A percentile compares a stretch with the other conserved stretches of the same genome.
These are phyloP conservation scores for Andricus quercusramuli DNA, from an alignment of 2,888 invertebrate species.

Conservation along the genomic window DNA sequence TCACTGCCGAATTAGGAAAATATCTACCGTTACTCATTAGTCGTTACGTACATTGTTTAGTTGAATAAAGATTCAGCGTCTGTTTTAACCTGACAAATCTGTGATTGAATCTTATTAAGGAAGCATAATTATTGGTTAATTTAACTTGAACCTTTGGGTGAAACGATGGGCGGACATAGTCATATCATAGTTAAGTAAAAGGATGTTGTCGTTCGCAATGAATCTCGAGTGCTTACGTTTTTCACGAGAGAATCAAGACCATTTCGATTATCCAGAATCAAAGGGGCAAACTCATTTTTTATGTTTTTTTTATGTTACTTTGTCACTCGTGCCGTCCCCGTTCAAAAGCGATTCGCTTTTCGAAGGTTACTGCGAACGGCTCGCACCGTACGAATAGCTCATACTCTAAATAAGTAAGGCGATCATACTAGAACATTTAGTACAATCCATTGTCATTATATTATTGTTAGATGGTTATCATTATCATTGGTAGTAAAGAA, in stretches of 20 bases:
- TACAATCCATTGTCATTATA: constrained; percentile 69
- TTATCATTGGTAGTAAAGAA: constrained; percentile 71
- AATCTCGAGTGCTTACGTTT: constrained; percentile 58
- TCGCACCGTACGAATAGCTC: constrained; percentile 65
- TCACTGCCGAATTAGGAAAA: constrained; percentile 45
- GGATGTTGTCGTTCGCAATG: constrained; percentile 64
- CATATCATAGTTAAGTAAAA: constrained; percentile 73
- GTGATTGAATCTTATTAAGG: constrained; percentile 70
- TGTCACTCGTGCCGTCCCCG: constrained; percentile 36
- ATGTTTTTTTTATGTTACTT: constrained; percentile 25
- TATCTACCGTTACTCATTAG: constrained; percentile 50
- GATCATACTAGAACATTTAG: constrained; percentile 66
- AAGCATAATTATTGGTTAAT: constrained; percentile 60
- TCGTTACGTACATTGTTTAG: constrained; percentile 60
- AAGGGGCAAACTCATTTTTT: constrained; percentile 5
- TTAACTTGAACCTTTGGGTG: constrained; percentile 59
- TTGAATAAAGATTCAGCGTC: constrained; percentile 63
- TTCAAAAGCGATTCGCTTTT: constrained; percentile 43
- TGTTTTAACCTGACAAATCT: constrained; percentile 65
- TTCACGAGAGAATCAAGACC: constrained; percentile 10
- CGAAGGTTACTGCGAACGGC: constrained; percentile 64
- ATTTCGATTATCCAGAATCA: constrained; percentile 35
- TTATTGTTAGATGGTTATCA: constrained; percentile 72
- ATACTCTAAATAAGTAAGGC: constrained; percentile 66
- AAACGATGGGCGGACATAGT: constrained; percentile 76